phyloP scores from a whole-genome alignment of 1,140 invertebrate genomes.

The Phocides pigmalion region DNA sequence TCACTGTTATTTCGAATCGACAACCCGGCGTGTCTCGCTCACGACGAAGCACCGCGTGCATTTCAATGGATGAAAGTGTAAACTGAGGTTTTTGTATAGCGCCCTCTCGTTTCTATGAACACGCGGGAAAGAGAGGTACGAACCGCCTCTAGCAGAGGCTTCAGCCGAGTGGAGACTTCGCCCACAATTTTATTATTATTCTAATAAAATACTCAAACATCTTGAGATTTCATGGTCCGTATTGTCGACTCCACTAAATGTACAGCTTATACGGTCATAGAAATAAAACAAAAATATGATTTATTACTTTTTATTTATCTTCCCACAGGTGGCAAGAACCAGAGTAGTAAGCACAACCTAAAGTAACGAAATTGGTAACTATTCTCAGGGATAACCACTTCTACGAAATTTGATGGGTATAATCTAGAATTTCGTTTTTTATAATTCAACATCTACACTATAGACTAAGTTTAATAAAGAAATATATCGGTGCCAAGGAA shows the following conservation, averaged over 20 bases:
- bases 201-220: slow-evolving; percentile 52
- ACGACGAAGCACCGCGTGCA: slow-evolving; percentile 75
- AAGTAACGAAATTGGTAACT: slow-evolving; percentile 81
- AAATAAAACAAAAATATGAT: slow-evolving; percentile 65
- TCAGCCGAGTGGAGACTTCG: slow-evolving; percentile 67
- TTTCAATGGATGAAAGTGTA: slow-evolving; percentile 82
- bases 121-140: slow-evolving; percentile 56
- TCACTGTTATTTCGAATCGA: slow-evolving; percentile 64
- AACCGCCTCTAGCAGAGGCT: slow-evolving; percentile 55
- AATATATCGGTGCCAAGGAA: slow-evolving; percentile 38
- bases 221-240: slow-evolving; percentile 33
- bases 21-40: slow-evolving; percentile 69
- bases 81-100: slow-evolving; percentile 81
- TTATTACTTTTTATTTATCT: slow-evolving; percentile 78
- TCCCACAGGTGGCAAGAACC: slow-evolving; percentile 79
- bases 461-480: slow-evolving; percentile 36
- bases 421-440: slow-evolving; percentile 40
- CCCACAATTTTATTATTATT: slow-evolving; percentile 75
- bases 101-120: slow-evolving; percentile 61
- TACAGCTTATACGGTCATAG: not conserved
- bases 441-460: slow-evolving; percentile 42
- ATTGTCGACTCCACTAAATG: not conserved
- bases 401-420: slow-evolving; percentile 43
- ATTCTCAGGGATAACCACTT: slow-evolving; percentile 80
- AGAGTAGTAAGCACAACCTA: slow-evolving; percentile 81